Evolutionary conservation across 2,113 vertebrate genomes (phyloP).

Genomic region (Turdus rufiventris): DNA sequence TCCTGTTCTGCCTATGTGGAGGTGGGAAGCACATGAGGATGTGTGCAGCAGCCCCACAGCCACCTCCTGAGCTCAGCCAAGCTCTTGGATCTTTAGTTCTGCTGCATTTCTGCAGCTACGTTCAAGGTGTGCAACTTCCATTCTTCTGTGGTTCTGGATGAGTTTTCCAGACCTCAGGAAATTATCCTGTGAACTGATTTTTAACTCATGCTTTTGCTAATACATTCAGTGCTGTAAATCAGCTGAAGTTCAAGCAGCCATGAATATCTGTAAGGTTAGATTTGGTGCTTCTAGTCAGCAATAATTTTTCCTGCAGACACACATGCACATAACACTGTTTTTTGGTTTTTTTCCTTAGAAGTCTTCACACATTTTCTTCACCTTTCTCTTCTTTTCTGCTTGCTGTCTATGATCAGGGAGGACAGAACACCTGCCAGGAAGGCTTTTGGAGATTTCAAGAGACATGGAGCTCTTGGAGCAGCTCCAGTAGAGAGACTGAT

Average conservation of each 20-base stretch:
- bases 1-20: rapidly evolving
- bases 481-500: background rate
- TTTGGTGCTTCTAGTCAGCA: background rate
- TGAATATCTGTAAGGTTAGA: background rate
- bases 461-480: background rate
- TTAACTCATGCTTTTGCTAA: background rate
- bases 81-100: background rate
- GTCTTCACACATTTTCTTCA: background rate
- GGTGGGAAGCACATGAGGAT: background rate
- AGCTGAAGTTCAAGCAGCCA: background rate
- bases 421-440: background rate
- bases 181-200: background rate
- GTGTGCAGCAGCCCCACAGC: background rate
- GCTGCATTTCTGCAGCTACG: background rate
- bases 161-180: background rate
- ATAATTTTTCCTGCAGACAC: background rate
- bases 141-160: background rate
- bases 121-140: background rate
- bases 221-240: background rate
- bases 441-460: background rate
- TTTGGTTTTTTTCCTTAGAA: background rate
- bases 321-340: background rate
- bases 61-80: background rate
- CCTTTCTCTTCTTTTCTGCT: background rate
- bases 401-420: background rate